Base-by-base conservation (phyloP, 1,140 invertebrate genomes). In the Formica selysi region DNA sequence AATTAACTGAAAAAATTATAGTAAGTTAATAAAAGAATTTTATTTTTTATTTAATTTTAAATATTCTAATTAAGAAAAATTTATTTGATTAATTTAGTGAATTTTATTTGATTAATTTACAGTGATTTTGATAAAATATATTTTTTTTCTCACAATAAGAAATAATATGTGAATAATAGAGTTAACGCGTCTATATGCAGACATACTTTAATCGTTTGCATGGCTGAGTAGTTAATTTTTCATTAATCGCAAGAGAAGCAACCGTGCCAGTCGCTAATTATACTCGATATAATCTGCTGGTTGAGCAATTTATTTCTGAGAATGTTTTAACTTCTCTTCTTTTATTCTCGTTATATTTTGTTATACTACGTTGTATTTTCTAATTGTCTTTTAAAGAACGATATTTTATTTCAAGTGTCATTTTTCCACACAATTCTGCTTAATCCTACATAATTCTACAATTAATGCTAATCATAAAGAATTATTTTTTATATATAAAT, bases 171-270 rank as follows among this genome's bases (percentile, higher is more conserved):
- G 48, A 70, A 29, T 57, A 41, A 70, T 10, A 38, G 32, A 36
- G 13, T 38, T 54, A 54, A 79, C 16, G 22, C 16, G 19, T 29
- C 36, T 51, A 41, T 10, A 41, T 10, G 10, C 10, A 32, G 48
- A 41, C 26, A 26, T 32, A 68, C 32, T 57, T 38, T 41, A 38
- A 38, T 41, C 61, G 16, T 80, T 80, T 80, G 32, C 62, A 38
- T n/a, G 16, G 41, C 16, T 44, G 11, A n/a, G 5, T 68, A 48
- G 32, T 80, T 80, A 68, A 80, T 80, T 44, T 44, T 68, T 64
- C n/a, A 80, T 68, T 54, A 79, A 8, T 79, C 13, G 32, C 44
- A 16, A 48, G 44, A 54, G 48, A 80, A 26, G 22, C 44, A 80
- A 57, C 48, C n/a, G n/a, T 10, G 29, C 1, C 19, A n/a, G 62